Evolutionary conservation across 1,140 invertebrate species (phyloP).

Genomic region (Aethina tumida): DNA sequence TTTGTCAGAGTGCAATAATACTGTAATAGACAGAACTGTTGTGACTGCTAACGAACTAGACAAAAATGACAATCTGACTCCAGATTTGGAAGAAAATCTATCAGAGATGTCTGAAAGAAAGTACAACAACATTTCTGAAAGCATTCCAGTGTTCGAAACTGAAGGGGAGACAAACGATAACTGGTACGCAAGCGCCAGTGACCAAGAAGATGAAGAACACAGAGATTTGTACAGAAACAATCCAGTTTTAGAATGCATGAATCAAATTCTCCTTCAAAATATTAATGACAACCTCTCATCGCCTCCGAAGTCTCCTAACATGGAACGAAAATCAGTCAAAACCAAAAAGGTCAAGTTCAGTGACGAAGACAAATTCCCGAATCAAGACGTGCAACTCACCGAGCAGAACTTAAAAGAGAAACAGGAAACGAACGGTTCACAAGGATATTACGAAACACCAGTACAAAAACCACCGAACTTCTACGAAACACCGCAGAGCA

Average conservation of each 20-base stretch:
- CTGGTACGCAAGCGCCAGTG: conserved; percentile 58
- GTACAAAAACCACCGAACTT: conserved; percentile 34
- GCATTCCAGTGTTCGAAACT: conserved; percentile 34
- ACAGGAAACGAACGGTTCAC: conserved; percentile 5
- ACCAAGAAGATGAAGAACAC: conserved; percentile 54
- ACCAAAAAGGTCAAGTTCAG: conserved; percentile 34
- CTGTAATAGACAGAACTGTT: conserved; percentile 16
- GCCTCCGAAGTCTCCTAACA: conserved; percentile 33
- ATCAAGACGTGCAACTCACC: conserved; percentile 12
- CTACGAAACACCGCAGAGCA: conserved; percentile 48
- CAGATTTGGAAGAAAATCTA: conserved; percentile 10
- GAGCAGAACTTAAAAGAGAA: conserved; percentile 21
- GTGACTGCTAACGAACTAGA: conserved; percentile 6
- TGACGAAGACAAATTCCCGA: conserved; percentile 23
- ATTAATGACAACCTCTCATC: conserved; percentile 32
- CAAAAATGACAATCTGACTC: background rate
- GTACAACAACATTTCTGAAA: conserved; percentile 29
- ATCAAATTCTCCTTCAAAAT: conserved; percentile 60
- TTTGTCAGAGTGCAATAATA: conserved; percentile 21
- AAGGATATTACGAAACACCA: conserved; percentile 35
- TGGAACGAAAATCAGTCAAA: conserved; percentile 28
- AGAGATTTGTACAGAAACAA: conserved; percentile 59
- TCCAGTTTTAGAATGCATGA: conserved; percentile 65
- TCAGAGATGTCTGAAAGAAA: conserved; percentile 26
- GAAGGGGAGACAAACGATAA: conserved; percentile 47